Percentiles rank a stretch among this genome's conserved stretches.
Evolutionary conservation across 2,797 vertebrate genomes (phyloP).

Genomic region (Lutra lutra): DNA sequence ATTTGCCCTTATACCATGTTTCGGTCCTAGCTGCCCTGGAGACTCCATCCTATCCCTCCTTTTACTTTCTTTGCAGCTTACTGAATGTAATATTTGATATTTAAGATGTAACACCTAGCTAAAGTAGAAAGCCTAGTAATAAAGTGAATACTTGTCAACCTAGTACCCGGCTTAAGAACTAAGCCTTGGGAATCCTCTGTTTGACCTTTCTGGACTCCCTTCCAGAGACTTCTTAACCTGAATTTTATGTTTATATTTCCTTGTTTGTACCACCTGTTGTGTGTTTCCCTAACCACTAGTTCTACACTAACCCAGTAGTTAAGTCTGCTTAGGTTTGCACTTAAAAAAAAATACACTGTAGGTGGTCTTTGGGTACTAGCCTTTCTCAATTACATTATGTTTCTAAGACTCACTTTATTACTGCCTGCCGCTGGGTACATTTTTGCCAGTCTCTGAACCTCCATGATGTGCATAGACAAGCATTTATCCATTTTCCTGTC

Average conservation of each 20-base stretch:
- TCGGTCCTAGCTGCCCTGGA: background rate
- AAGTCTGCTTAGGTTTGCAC: background rate
- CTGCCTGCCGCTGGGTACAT: no score
- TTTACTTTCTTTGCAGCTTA: background rate
- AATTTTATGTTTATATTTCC: background rate
- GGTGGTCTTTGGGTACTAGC: background rate
- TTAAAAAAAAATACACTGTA: background rate
- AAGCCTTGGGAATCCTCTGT: background rate
- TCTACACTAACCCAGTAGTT: background rate
- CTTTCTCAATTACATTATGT: background rate
- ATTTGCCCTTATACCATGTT: background rate
- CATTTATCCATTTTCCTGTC: background rate
- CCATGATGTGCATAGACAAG: background rate
- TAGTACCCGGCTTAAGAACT: background rate
- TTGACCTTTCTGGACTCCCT: background rate
- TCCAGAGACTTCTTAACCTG: background rate
- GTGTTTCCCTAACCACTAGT: background rate
- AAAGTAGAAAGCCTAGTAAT: background rate
- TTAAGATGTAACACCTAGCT: background rate
- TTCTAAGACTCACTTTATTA: background rate
- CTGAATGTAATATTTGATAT: background rate
- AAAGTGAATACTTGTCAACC: background rate
- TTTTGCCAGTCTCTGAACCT: background rate
- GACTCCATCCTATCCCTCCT: fast-evolving
- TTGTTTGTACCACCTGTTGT: background rate